Base-by-base conservation (phyloP, 2,797 vertebrate species). In the Rhabdomys pumilio region DNA sequence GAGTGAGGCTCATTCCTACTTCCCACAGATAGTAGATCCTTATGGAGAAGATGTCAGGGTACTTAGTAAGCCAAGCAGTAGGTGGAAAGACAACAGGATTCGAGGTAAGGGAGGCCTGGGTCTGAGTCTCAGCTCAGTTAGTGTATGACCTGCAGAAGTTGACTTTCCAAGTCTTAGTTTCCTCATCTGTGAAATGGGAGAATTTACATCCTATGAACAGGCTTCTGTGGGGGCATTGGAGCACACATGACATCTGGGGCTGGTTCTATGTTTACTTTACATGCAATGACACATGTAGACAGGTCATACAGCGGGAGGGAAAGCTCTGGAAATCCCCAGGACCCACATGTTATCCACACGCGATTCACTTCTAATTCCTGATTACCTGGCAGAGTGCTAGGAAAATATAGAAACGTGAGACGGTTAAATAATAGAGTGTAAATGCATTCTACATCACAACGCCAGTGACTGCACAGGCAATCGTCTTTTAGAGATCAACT, bases 191-290 rank as follows among this genome's bases (percentile, higher is more conserved):
- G 26, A 94, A 81, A 65, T 65, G 75, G 55, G 29, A 44, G 59
- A 29, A 9, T 59, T 41, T 38, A 26, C 22, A 12, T 34, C 14
- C 24, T 24, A 77, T 55, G 59, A 38, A 26, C 20, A 86, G 47
- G 11, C 31, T 38, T 6, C 17, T 41, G 13, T 44, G 29, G 47
- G 29, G 41, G 41, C 17, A 47, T 26, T 26, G 41, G 44, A 75
- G 59, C 50, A 22, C 6, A 10, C 63, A 7, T 76, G 75, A 19
- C 69, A 87, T 19, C 59, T 81, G 80, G 65, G 84, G 41, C 38
- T 57, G n/a, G 50, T 44, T 90, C 92, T 91, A 2, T 50, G 31
- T 65, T 96, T 95, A 57, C 65, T 91, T 55, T 55, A 57, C 67
- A 61, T 14, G 63, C 9, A 44, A 15, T 11, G 47, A 10, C 6